Conservation (phyloP, 2,113 vertebrate genomes). For the Neogale vison region DNA sequence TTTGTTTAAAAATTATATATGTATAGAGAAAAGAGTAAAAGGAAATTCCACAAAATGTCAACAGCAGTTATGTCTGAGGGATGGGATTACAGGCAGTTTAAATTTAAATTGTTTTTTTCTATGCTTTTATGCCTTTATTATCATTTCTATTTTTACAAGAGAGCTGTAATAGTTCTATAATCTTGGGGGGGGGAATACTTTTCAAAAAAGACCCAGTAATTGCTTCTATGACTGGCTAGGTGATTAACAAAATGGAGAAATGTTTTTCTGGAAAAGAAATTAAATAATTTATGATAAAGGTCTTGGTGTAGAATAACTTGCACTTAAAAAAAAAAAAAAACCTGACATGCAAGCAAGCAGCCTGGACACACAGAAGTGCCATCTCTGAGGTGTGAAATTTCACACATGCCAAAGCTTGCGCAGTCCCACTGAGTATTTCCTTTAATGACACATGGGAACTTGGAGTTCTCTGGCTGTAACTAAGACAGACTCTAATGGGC, state of each 20-base stretch:
- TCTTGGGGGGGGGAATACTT: background rate
- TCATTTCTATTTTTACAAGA: background rate
- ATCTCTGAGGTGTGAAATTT: conserved; percentile 73
- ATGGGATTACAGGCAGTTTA: conserved; percentile 8
- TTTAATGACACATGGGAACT: conserved; percentile 23
- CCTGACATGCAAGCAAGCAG: conserved; percentile 24
- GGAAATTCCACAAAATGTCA: conserved; percentile 27
- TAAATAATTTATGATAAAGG: conserved; percentile 61
- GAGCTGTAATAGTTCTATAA: background rate
- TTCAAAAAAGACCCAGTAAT: background rate
- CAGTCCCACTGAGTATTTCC: background rate
- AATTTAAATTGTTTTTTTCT: background rate
- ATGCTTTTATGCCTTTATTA: background rate
- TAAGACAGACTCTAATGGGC: background rate
- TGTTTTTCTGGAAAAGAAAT: conserved; percentile 50
- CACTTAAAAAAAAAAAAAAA: background rate
- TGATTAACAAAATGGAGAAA: conserved; percentile 31
- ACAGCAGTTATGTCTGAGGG: conserved; percentile 6
- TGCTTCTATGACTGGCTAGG: background rate
- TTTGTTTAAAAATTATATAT: conserved; percentile 50
- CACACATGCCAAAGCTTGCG: conserved; percentile 61
- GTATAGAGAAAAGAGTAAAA: conserved; percentile 36
- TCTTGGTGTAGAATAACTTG: conserved; percentile 60
- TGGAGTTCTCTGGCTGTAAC: background rate
- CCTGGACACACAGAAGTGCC: conserved; percentile 56